Conservation (phyloP, 2,888 invertebrate genomes). For the Biston betularia region DNA sequence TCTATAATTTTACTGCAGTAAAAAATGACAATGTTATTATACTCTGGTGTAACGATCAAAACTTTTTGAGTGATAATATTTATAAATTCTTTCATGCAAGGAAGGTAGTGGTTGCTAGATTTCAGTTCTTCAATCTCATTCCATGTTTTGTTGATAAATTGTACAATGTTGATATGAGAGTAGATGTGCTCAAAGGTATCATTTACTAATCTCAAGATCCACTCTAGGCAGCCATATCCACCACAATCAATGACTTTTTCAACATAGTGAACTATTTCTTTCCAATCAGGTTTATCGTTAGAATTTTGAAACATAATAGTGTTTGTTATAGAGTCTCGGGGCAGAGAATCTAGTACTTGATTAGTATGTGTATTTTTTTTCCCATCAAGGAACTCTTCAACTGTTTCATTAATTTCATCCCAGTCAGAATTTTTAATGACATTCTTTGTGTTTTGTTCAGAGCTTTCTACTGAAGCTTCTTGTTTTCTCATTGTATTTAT, state of each 20-base stretch:
- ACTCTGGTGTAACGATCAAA: slow-evolving; percentile 56
- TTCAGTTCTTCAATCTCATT: slow-evolving; percentile 79
- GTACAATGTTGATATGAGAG: slow-evolving; percentile 55
- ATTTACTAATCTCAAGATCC: slow-evolving; percentile 71
- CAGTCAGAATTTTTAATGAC: slow-evolving; percentile 1
- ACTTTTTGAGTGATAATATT: slow-evolving; percentile 65
- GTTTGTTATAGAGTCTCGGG: neutral
- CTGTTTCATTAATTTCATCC: neutral
- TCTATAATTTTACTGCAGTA: slow-evolving; percentile 74
- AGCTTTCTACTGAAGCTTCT: neutral
- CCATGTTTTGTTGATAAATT: slow-evolving; percentile 73
- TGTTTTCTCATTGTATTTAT: slow-evolving; percentile 1
- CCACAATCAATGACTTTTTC: slow-evolving; percentile 75
- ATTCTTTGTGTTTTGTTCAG: neutral
- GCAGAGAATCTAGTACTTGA: neutral
- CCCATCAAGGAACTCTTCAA: neutral
- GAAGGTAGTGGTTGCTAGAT: slow-evolving; percentile 73
- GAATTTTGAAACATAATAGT: slow-evolving; percentile 19
- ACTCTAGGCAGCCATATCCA: slow-evolving; percentile 77
- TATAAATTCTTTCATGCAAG: slow-evolving; percentile 74
- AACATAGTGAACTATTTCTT: slow-evolving; percentile 59
- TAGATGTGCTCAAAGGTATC: slow-evolving; percentile 52
- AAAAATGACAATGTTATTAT: slow-evolving; percentile 64
- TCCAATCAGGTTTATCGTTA: slow-evolving; percentile 34
- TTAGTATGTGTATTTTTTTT: neutral